Evolutionary conservation across 1,140 invertebrate species (phyloP), one percentile per base, ranked within the genome.

Genomic region (Drosophila serrata): DNA sequence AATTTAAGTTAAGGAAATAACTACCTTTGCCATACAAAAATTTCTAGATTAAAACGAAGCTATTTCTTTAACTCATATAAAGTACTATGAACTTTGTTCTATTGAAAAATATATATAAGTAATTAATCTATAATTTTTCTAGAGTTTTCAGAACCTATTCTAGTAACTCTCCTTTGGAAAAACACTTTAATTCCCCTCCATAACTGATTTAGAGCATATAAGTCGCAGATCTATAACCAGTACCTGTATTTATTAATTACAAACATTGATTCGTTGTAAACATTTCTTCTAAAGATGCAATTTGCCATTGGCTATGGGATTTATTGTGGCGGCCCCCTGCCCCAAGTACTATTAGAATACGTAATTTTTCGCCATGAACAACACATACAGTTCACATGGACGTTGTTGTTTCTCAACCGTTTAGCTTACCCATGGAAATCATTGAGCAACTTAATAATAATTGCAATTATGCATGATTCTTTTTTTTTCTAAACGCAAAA

Each of bases 401-500:
- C 68, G 46, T 33, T 55, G 68, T 45, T 59, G 48, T 55, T 75
- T 42, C 74, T 33, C 58, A 78, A 77, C 45, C 46, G 37, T 64
- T 75, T 68, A 77, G 46, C 48, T 31, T 49, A 31, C 48, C 75
- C 75, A 58, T 78, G 51, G 53, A 78, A 70, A 72, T 72, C 75
- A 79, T 79, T 79, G 75, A 69, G 75, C 75, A 79, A 79, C 67
- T 79, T 78, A 65, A 60, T 74, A 73, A 73, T 77, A 78, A 78
- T 78, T 79, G 75, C 75, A 79, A 79, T 79, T 79, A 79, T 79
- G 75, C 75, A 79, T 79, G 75, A 79, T 78, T 76, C 58, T 69
- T 48, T 59, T 72, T 33, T 22, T 22, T 15, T 45, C 51, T 29
- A 57, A 72, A 72, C 33, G 65, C 40, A 46, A 61, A 72, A 59